Conservation (phyloP, 2,113 vertebrate genomes). For the Oncorhynchus kisutch region DNA sequence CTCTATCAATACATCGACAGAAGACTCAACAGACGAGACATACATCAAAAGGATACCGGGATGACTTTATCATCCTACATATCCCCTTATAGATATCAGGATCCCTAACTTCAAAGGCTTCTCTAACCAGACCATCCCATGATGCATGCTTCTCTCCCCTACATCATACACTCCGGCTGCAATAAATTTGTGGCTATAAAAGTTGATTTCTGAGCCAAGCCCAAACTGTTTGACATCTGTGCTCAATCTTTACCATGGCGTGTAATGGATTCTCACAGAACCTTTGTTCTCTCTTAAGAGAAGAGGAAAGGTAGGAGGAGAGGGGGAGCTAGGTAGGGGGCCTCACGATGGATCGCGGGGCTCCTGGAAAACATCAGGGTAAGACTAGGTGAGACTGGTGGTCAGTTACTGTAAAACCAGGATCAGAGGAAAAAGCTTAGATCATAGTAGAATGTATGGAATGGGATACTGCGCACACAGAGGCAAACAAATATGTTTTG, state of each 20-base stretch:
- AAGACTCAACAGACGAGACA: neutral
- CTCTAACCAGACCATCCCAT: constrained; percentile 26
- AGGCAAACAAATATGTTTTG: neutral
- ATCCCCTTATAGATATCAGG: constrained; percentile 17
- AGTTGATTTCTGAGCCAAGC: constrained; percentile 44
- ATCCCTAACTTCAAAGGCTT: constrained; percentile 54
- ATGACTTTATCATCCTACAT: constrained; percentile 16
- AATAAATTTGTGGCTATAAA: constrained; percentile 68
- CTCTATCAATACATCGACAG: constrained; percentile 3
- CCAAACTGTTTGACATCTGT: constrained; percentile 67
- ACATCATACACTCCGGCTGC: constrained; percentile 62
- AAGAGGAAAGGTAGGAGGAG: constrained; percentile 48
- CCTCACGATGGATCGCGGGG: constrained; percentile 31
- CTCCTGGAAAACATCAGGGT: constrained; percentile 57
- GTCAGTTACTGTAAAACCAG: constrained; percentile 9
- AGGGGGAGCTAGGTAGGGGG: constrained; percentile 51
- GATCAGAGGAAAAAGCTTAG: constrained; percentile 14
- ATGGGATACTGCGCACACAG: too few species aligned
- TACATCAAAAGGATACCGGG: constrained; percentile 7
- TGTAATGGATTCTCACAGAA: constrained; percentile 58
- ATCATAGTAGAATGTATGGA: constrained; percentile 6
- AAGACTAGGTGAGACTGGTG: constrained; percentile 9
- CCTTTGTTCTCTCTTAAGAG: constrained; percentile 65
- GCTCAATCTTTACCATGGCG: constrained; percentile 59
- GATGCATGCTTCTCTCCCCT: constrained; percentile 33